phyloP scores from a whole-genome alignment of 1,140 invertebrate species.

The Brachionus plicatilis region DNA sequence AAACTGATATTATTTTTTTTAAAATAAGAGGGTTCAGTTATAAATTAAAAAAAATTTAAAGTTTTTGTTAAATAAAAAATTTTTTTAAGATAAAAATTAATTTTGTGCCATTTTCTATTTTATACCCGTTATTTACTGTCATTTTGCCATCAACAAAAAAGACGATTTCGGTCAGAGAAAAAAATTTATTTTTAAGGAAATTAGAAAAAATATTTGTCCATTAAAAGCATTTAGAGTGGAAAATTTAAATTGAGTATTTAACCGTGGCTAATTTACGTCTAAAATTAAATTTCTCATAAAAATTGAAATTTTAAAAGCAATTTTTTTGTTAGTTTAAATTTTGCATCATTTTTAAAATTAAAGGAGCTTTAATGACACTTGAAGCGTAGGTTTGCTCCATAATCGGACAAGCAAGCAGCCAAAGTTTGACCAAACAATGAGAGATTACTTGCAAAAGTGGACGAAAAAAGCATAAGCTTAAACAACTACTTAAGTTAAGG shows the following conservation, averaged over 20 bases:
- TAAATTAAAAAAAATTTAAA: too few species aligned
- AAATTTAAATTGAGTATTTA: background rate
- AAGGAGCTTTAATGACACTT: background rate
- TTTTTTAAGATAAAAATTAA: too few species aligned
- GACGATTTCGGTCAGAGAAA: too few species aligned
- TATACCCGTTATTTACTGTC: too few species aligned
- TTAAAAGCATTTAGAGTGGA: background rate
- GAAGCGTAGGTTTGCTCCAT: background rate
- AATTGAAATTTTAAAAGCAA: background rate
- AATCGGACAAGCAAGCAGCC: background rate
- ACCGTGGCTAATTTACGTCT: background rate
- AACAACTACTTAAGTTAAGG: background rate
- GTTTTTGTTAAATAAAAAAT: too few species aligned
- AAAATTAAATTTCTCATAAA: background rate
- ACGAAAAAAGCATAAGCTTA: background rate
- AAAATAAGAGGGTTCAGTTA: too few species aligned
- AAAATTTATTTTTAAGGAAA: background rate
- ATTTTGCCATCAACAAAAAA: too few species aligned
- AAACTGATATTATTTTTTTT: too few species aligned
- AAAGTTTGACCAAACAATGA: background rate
- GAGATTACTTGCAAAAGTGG: background rate
- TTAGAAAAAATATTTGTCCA: background rate
- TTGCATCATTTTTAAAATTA: background rate
- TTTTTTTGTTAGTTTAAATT: background rate
- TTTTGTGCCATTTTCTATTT: too few species aligned